phyloP scores from a whole-genome alignment of 92 coral and sea anemone genomes.

The Phymanthus crucifer region DNA sequence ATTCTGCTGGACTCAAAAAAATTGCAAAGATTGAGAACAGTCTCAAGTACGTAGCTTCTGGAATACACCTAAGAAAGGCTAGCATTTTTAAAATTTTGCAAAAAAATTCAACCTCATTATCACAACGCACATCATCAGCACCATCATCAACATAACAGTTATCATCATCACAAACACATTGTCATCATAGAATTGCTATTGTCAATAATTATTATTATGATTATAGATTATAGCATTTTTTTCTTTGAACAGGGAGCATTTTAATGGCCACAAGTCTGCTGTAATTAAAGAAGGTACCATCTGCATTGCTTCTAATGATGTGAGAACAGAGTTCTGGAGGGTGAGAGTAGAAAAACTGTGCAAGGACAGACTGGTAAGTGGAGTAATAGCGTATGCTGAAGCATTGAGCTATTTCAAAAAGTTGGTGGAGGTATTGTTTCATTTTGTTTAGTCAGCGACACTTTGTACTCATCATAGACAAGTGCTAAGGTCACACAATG shows the following conservation, averaged over 20 bases:
- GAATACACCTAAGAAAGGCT: not conserved
- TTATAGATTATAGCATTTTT: not conserved
- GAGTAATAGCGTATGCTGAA: no score
- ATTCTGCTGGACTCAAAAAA: slow-evolving; percentile 5
- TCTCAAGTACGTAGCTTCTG: not conserved
- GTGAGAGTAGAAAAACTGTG: slow-evolving; percentile 29
- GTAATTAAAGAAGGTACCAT: slow-evolving; percentile 21
- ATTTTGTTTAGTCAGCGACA: no score
- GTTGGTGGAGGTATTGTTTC: no score
- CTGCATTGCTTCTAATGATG: slow-evolving; percentile 5
- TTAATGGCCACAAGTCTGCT: not conserved
- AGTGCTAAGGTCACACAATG: no score
- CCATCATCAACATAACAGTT: no score
- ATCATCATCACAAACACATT: no score
- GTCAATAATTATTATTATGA: not conserved
- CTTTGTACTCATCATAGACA: no score
- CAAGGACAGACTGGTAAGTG: slow-evolving; percentile 17
- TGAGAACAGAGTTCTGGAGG: slow-evolving; percentile 34
- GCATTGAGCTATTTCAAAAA: no score
- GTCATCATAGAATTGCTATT: no score
- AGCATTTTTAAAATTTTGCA: no score
- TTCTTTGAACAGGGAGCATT: slow-evolving; percentile 25
- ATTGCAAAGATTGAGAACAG: not conserved
- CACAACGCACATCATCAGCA: no score
- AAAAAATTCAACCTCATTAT: no score